Conservation (phyloP, 2,797 vertebrate genomes). For the Hoplostethus mediterraneus region DNA sequence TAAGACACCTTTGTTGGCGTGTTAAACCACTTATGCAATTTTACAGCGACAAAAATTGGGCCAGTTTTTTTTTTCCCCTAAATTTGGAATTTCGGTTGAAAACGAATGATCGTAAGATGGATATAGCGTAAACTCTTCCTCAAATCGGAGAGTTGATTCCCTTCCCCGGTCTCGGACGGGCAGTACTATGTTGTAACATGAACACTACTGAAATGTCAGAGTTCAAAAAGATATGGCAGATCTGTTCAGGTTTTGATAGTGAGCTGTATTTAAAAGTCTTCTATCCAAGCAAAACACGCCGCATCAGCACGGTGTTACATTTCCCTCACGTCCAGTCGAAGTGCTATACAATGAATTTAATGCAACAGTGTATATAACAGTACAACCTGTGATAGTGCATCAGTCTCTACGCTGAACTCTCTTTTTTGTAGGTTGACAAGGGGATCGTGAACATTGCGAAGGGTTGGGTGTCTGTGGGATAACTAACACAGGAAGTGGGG, state of each 20-base stretch:
- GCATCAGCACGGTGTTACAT: no score
- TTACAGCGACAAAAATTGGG: slow-evolving; percentile 44
- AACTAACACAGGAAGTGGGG: slow-evolving; percentile 81
- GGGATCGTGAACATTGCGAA: slow-evolving; percentile 28
- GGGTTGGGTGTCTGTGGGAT: slow-evolving; percentile 63
- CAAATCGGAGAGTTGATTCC: slow-evolving; percentile 4
- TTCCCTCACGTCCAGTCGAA: no score
- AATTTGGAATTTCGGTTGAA: slow-evolving; percentile 45
- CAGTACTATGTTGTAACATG: not conserved
- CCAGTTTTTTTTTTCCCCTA: slow-evolving; percentile 24
- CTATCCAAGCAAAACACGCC: no score
- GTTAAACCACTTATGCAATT: slow-evolving; percentile 67
- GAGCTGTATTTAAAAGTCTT: no score
- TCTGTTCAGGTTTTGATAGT: no score
- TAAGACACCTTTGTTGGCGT: slow-evolving; percentile 71
- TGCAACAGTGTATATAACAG: no score
- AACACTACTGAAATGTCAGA: no score
- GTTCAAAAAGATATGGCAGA: no score
- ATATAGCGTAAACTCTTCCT: slow-evolving; percentile 22
- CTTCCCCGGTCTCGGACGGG: not conserved
- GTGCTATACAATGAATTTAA: not conserved
- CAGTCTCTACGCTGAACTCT: slow-evolving; percentile 14
- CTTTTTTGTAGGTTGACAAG: slow-evolving; percentile 16
- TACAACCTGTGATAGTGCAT: not conserved
- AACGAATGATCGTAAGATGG: slow-evolving; percentile 56